Conservation (phyloP, 2,888 invertebrate genomes). For the Anthophora plumipes region DNA sequence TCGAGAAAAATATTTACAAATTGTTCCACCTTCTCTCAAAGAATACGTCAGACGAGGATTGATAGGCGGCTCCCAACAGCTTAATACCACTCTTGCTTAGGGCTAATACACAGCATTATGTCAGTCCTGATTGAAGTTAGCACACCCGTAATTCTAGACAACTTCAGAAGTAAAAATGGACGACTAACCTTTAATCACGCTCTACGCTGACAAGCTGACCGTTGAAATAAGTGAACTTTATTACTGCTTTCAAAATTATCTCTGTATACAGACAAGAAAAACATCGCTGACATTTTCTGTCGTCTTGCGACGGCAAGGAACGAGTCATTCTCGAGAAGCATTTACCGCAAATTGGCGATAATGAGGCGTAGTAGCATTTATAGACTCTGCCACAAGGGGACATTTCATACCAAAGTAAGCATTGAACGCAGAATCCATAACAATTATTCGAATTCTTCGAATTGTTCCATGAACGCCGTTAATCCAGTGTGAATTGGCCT, state of each 20-base stretch:
- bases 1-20: constrained; percentile 46
- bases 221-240: background rate
- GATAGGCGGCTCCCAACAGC: background rate
- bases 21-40: constrained; percentile 7
- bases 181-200: too few relatives aligned
- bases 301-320: background rate
- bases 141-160: background rate
- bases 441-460: constrained; percentile 23
- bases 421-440: constrained; percentile 2
- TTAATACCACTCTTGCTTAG: background rate
- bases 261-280: background rate
- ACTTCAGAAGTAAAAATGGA: background rate
- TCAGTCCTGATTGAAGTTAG: background rate
- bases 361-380: background rate
- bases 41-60: background rate
- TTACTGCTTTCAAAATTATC: background rate
- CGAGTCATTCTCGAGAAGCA: background rate
- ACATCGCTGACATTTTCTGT: background rate
- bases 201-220: background rate
- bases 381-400: background rate
- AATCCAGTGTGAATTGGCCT: constrained; percentile 52
- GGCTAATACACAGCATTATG: background rate
- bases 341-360: background rate
- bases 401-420: background rate
- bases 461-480: constrained; percentile 4